Evolutionary conservation across 2,113 vertebrate species (phyloP).

Genomic region (Peromyscus polionotus): DNA sequence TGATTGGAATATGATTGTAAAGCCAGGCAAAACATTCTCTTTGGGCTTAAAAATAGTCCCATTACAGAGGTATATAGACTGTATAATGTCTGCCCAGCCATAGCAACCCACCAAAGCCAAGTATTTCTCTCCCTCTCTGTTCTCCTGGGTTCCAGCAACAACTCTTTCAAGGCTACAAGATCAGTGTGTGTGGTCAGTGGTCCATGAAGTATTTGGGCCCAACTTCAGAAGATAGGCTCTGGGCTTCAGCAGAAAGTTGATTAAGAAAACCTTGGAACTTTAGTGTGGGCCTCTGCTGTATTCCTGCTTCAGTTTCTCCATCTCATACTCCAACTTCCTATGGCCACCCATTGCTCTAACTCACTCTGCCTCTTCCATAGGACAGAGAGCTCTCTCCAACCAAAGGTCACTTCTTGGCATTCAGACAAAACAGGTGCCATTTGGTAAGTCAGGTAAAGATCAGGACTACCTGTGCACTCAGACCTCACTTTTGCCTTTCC

Average conservation of each 20-base stretch:
- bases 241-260: background rate
- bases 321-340: background rate
- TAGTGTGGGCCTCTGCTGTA: background rate
- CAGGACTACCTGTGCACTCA: background rate
- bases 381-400: background rate
- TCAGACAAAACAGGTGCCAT: background rate
- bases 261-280: background rate
- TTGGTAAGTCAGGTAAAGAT: background rate
- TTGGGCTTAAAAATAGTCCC: background rate
- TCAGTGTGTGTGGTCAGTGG: background rate
- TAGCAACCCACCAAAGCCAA: background rate
- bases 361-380: background rate
- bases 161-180: too few species aligned
- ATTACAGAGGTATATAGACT: background rate
- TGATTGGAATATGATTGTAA: conserved; percentile 84
- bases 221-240: background rate
- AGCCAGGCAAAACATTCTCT: conserved; percentile 68
- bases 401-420: background rate
- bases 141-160: background rate
- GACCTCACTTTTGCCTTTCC: background rate
- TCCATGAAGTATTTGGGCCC: background rate
- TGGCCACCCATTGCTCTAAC: background rate
- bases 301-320: conserved; percentile 17
- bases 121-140: background rate
- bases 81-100: background rate